Evolutionary conservation across 2,888 invertebrate species (phyloP).

Genomic region (Callinectes sapidus): DNA sequence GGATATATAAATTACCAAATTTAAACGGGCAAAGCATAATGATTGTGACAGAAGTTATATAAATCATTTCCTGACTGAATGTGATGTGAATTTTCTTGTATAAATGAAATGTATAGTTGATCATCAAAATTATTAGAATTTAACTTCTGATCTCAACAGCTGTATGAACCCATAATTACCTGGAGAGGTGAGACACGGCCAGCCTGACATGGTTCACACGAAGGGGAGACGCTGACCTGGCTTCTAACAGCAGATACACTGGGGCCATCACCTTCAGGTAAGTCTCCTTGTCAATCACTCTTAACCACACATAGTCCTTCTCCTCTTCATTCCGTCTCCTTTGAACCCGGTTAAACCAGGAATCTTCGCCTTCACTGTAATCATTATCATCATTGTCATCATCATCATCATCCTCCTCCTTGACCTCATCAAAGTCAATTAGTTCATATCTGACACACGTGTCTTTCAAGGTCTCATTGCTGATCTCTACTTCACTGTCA

Average conservation of each 20-base stretch:
- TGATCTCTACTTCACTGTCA: not conserved
- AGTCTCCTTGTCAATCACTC: not conserved
- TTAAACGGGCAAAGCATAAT: too few relatives aligned
- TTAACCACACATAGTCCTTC: not conserved
- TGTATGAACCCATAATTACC: not conserved
- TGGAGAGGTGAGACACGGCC: not conserved
- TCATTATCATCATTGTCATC: not conserved
- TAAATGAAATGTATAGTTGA: too few relatives aligned
- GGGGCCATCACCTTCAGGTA: slow-evolving; percentile 1
- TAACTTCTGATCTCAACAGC: not conserved
- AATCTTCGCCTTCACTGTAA: slow-evolving; percentile 23
- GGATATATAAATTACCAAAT: too few relatives aligned
- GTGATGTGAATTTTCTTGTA: too few relatives aligned
- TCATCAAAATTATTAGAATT: too few relatives aligned
- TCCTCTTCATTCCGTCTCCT: slow-evolving; percentile 1
- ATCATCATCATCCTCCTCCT: not conserved
- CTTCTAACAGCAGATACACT: not conserved
- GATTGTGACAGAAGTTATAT: too few relatives aligned
- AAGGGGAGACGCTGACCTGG: not conserved
- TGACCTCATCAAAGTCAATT: not conserved
- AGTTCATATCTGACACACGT: not conserved
- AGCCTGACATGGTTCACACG: not conserved
- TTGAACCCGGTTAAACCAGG: not conserved
- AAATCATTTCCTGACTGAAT: too few relatives aligned
- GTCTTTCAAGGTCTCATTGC: slow-evolving; percentile 7